These are phyloP conservation scores for Chaenocephalus aceratus DNA, from an alignment of 2,113 vertebrate genomes.

Conservation along the genomic window DNA sequence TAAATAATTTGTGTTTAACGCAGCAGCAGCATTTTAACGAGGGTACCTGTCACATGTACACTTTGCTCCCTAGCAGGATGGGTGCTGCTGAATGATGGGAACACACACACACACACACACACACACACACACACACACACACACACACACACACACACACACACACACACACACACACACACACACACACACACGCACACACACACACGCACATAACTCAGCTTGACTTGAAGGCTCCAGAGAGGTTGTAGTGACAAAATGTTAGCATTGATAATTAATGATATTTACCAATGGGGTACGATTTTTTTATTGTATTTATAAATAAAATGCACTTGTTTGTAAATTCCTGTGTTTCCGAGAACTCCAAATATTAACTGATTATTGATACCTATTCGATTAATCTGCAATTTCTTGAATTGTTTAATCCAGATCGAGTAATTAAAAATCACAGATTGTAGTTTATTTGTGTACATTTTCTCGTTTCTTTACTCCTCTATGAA, in stretches of 20 bases:
- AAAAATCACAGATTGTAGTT: no score
- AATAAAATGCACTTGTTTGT: neutral
- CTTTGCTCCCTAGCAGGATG: conserved; percentile 40
- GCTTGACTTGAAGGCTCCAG: no score
- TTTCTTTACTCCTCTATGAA: no score
- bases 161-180: conserved; percentile 13
- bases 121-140: conserved; percentile 24
- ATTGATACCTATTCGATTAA: no score
- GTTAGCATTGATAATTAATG: neutral
- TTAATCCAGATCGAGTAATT: no score
- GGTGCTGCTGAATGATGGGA: conserved; percentile 39
- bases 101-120: conserved; percentile 11
- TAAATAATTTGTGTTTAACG: conserved; percentile 81
- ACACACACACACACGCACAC: conserved; percentile 21
- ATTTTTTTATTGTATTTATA: neutral
- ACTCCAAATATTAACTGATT: no score
- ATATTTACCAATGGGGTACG: neutral
- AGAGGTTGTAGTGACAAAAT: no score
- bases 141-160: neutral
- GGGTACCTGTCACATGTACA: conserved; percentile 73
- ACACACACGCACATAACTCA: neutral
- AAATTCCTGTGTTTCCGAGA: neutral
- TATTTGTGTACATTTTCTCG: no score
- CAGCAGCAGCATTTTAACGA: conserved; percentile 77
- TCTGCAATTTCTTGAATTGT: no score